Evolutionary conservation across 23 tunicate species (phyloP).

Genomic region (Aplidium turbinatum): DNA sequence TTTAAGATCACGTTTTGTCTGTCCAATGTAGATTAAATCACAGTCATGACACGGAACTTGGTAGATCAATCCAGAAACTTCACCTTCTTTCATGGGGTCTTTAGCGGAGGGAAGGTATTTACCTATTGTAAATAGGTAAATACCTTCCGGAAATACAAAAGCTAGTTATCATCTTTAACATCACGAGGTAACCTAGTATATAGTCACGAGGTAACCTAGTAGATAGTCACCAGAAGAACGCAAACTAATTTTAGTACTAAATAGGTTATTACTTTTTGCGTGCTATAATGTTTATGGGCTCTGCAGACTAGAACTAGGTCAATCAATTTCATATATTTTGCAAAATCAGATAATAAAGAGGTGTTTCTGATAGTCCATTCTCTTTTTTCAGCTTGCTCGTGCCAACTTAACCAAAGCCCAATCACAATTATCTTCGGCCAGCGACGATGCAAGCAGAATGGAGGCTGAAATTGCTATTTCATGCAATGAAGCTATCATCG

Average conservation of each 20-base stretch:
- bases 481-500: conserved; percentile 78
- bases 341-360: not conserved
- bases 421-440: conserved; percentile 64
- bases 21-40: too few species aligned
- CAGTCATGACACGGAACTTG: too few species aligned
- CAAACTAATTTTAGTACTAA: too few species aligned
- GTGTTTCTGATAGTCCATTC: not conserved
- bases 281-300: not conserved
- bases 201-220: too few species aligned
- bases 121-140: too few species aligned
- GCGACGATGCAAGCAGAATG: conserved; percentile 57
- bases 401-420: conserved; percentile 62
- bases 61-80: too few species aligned
- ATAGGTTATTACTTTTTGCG: not conserved
- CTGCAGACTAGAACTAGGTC: not conserved
- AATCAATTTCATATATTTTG: not conserved
- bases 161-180: too few species aligned
- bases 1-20: too few species aligned
- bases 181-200: too few species aligned
- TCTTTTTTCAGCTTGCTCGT: conserved; percentile 61
- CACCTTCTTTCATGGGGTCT: too few species aligned
- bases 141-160: too few species aligned
- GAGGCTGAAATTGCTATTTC: conserved; percentile 84
- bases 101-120: too few species aligned
- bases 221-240: not conserved